phyloP scores from a whole-genome alignment of 92 coral and sea anemone species.

The Ricordea florida region DNA sequence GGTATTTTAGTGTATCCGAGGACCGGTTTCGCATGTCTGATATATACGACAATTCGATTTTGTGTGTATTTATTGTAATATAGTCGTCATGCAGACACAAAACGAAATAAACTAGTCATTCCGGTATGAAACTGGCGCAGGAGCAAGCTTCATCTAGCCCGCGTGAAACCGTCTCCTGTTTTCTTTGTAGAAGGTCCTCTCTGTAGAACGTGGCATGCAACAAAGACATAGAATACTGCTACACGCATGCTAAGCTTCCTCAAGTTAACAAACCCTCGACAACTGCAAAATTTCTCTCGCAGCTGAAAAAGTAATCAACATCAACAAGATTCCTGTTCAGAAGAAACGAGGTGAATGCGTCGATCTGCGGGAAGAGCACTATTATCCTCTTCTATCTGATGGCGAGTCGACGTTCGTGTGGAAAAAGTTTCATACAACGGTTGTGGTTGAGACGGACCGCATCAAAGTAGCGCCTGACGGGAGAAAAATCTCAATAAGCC shows the following conservation, averaged over 20 bases:
- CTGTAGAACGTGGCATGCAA: too few species aligned
- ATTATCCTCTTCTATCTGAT: slow-evolving; percentile 28
- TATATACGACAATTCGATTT: too few species aligned
- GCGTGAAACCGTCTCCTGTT: too few species aligned
- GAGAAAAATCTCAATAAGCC: slow-evolving; percentile 42
- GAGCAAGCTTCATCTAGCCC: too few species aligned
- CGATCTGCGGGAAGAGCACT: slow-evolving; percentile 49
- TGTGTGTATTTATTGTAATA: too few species aligned
- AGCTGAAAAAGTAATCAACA: slow-evolving; percentile 10
- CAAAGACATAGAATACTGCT: too few species aligned
- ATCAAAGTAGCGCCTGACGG: slow-evolving; percentile 31
- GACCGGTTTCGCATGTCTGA: too few species aligned
- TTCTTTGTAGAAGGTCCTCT: too few species aligned
- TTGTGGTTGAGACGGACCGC: not conserved
- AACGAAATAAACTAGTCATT: too few species aligned
- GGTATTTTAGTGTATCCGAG: too few species aligned
- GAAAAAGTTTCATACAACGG: slow-evolving; percentile 37
- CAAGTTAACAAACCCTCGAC: not conserved
- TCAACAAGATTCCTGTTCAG: slow-evolving; percentile 50
- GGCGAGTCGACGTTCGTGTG: slow-evolving; percentile 29
- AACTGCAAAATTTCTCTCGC: not conserved
- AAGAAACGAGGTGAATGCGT: slow-evolving; percentile 83
- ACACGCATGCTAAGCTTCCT: not conserved
- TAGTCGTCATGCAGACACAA: too few species aligned
- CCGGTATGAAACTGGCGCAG: too few species aligned